Evolutionary conservation across 2,888 invertebrate genomes (phyloP).

Genomic region (Stenurella melanura): DNA sequence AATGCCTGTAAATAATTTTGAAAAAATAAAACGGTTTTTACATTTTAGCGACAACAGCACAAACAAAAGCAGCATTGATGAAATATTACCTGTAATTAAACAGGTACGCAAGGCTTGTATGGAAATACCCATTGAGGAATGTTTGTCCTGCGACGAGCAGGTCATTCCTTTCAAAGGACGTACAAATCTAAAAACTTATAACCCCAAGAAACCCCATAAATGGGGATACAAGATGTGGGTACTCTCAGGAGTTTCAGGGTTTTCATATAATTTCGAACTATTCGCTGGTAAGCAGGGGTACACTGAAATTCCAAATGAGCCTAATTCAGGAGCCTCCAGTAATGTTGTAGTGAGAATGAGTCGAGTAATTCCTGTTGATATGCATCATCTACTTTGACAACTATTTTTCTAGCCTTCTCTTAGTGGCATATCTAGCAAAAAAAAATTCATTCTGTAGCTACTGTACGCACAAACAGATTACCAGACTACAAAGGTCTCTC

Average conservation of each 20-base stretch:
- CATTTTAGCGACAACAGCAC: too few relatives aligned
- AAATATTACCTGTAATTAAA: too few relatives aligned
- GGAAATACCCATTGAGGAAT: too few relatives aligned
- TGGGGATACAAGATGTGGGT: slow-evolving; percentile 32
- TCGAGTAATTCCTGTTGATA: not conserved
- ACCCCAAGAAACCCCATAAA: too few relatives aligned
- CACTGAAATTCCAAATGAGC: not conserved
- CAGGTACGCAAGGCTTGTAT: too few relatives aligned
- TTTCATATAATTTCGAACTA: slow-evolving; percentile 17
- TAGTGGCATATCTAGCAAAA: slow-evolving; percentile 11
- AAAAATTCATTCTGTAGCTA: slow-evolving; percentile 26
- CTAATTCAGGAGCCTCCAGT: slow-evolving; percentile 4
- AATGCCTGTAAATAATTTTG: too few relatives aligned
- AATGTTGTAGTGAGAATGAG: slow-evolving; percentile 13
- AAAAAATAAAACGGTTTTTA: too few relatives aligned
- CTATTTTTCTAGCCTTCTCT: not conserved
- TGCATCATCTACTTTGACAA: slow-evolving; percentile 5
- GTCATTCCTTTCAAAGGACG: slow-evolving; percentile 11
- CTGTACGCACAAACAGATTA: slow-evolving; percentile 19
- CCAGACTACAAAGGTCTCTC: slow-evolving; percentile 14
- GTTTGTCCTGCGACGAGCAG: not conserved
- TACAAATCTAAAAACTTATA: slow-evolving; percentile 26
- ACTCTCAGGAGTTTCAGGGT: slow-evolving; percentile 23
- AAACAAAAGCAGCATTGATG: too few relatives aligned
- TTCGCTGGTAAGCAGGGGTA: slow-evolving; percentile 10